Base-by-base conservation (phyloP, 2,113 vertebrate genomes). In the Tympanuchus pallidicinctus region DNA sequence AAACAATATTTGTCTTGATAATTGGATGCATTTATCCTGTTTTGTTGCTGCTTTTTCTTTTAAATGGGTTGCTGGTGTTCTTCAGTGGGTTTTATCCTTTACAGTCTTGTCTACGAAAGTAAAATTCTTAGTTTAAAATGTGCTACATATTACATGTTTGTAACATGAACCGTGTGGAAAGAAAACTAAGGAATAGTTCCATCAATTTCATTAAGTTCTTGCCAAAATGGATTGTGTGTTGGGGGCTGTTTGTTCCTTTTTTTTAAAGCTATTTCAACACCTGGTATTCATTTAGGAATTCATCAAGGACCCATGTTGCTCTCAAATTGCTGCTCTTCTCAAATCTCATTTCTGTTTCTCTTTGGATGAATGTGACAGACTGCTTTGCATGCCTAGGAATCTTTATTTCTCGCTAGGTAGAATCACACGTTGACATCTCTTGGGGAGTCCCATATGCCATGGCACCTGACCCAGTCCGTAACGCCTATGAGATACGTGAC, bases 1-100 rank as follows among this genome's bases (percentile, higher is more conserved):
- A 95, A 96, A 91, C 85, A 96, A 92, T 97, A 82, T 95, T 93
- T 96, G 67, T 87, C 92, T 95, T 93, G 93, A 95, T 97, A 97
- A 97, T 95, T 97, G 94, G 64, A 64, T 94, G 43, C 8, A 25
- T 97, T 96, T 84, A 96, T 96, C 67, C 60, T n/a, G 81, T 59
- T 88, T 80, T 86, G 24, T 83, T 84, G n/a, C 4, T 79, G 13
- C 24, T 93, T 92, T 94, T 67, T 86, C 92, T 86, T 95, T 89
- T 76, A 45, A 95, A 64, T 28, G 43, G 10, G n/a, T 87, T 70
- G 47, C 13, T 50, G n/a, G 42, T 88, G 36, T 71, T 93, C 19
- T 92, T 90, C 70, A 67, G 78, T 64, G 47, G 88, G 65, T 16
- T 89, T 72, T 86, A 42, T 74, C 43, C n/a, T 65, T 91, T 84